Percentiles rank a stretch among this genome's conserved stretches.
Evolutionary conservation across 2,113 vertebrate species (phyloP).

Genomic region (Rhodinocichla rosea): DNA sequence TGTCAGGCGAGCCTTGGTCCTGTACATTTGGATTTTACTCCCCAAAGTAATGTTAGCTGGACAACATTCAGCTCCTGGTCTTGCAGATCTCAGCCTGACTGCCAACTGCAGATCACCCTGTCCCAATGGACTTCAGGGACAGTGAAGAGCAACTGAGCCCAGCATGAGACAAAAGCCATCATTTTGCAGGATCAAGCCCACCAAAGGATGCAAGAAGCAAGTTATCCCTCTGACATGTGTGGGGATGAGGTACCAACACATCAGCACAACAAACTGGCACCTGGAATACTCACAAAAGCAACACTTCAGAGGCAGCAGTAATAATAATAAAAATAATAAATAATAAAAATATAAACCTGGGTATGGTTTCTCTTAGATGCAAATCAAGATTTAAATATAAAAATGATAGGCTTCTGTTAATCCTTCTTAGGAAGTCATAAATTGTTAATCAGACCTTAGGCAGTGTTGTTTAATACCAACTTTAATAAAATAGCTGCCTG

Average conservation of each 20-base stretch:
- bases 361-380: slow-evolving; percentile 50
- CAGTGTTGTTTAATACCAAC: slow-evolving; percentile 74
- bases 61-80: background rate
- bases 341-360: slow-evolving; percentile 25
- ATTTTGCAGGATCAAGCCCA: background rate
- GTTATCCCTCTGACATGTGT: background rate
- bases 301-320: background rate
- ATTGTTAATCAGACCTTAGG: slow-evolving; percentile 77
- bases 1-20: background rate
- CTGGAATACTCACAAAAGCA: background rate
- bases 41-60: background rate
- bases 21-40: background rate
- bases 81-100: background rate
- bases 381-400: slow-evolving; percentile 77
- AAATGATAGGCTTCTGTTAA: slow-evolving; percentile 74
- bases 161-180: background rate
- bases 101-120: background rate
- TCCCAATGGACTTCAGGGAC: background rate
- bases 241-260: background rate
- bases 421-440: slow-evolving; percentile 73
- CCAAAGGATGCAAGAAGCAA: background rate
- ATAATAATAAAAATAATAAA: background rate
- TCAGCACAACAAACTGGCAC: background rate
- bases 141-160: background rate
- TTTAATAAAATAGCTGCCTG: slow-evolving; percentile 78